These are phyloP conservation scores for Liodrosophila aerea DNA, from an alignment of 2,888 invertebrate genomes.

Conservation along the genomic window DNA sequence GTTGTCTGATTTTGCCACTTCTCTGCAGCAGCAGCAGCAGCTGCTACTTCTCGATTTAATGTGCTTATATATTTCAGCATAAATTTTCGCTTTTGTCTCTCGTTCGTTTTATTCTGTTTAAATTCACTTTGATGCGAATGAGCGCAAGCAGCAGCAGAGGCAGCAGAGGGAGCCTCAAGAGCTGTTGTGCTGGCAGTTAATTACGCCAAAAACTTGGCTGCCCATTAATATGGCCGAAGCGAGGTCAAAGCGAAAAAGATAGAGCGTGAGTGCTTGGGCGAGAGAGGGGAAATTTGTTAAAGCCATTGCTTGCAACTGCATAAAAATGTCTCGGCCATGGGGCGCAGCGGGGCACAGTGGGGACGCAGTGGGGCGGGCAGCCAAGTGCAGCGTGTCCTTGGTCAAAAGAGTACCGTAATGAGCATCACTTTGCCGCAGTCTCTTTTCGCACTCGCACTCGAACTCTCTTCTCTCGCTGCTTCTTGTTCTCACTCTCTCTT, in stretches of 20 bases:
- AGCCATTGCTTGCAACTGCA: constrained; percentile 64
- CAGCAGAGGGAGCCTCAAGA: neutral
- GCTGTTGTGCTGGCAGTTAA: constrained; percentile 43
- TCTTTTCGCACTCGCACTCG: neutral
- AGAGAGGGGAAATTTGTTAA: constrained; percentile 61
- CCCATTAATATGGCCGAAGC: constrained; percentile 56
- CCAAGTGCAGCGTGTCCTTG: constrained; percentile 40
- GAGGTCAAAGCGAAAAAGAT: constrained; percentile 33
- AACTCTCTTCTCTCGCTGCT: constrained; percentile 12
- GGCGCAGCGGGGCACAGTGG: constrained; percentile 7
- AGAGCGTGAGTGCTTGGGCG: too few relatives aligned
- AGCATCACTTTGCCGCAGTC: constrained; percentile 41
- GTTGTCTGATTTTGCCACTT: constrained; percentile 60
- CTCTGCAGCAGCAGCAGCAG: neutral
- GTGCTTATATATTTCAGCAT: constrained; percentile 80
- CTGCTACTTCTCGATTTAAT: constrained; percentile 69
- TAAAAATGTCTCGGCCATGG: constrained; percentile 29
- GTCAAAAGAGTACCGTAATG: constrained; percentile 47
- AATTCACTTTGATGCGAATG: constrained; percentile 56
- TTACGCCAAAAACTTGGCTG: constrained; percentile 46
- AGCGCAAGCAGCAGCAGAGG: constrained; percentile 2
- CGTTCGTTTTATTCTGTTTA: constrained; percentile 35
- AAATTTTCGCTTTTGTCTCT: constrained; percentile 70
- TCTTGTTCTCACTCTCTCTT: constrained; percentile 13
- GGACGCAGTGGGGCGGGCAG: constrained; percentile 1